Evolutionary conservation across 1,140 invertebrate species (phyloP).

Genomic region (Pygmarrhopalites habei): DNA sequence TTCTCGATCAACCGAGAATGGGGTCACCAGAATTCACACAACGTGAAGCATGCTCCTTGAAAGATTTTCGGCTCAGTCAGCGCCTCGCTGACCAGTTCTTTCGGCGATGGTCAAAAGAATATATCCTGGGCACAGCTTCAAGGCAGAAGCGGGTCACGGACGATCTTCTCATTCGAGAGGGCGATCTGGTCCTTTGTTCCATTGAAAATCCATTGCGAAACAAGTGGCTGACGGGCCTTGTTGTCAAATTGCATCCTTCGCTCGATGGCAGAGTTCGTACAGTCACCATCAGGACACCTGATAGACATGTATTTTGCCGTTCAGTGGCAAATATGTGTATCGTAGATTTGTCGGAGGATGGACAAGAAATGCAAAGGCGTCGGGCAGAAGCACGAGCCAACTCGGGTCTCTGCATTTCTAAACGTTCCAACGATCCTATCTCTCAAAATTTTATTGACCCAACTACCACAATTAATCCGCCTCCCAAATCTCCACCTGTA

Average conservation of each 20-base stretch:
- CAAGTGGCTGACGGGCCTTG: constrained; percentile 17
- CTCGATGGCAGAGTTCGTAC: constrained; percentile 10
- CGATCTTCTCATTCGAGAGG: not conserved
- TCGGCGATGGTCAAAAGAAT: not conserved
- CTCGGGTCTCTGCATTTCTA: no score
- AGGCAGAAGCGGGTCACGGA: constrained; percentile 3
- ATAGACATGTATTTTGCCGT: constrained; percentile 1
- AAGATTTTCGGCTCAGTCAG: not conserved
- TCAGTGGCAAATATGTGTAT: constrained; percentile 19
- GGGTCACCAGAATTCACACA: no score
- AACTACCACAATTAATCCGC: no score
- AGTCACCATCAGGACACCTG: constrained; percentile 10
- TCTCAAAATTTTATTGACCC: no score
- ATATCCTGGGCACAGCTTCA: not conserved
- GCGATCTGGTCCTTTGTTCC: constrained; percentile 20
- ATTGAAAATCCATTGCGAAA: constrained; percentile 15
- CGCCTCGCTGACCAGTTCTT: not conserved
- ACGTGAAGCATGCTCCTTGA: no score
- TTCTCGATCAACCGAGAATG: no score
- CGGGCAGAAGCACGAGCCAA: no score
- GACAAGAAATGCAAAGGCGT: no score
- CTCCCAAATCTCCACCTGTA: no score
- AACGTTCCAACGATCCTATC: no score
- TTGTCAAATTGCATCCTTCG: constrained; percentile 5
- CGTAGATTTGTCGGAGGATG: constrained; percentile 3